Percentiles rank a stretch among this genome's conserved stretches.
Evolutionary conservation across 1,140 invertebrate species (phyloP).

Genomic region (Meloidogyne floridensis): DNA sequence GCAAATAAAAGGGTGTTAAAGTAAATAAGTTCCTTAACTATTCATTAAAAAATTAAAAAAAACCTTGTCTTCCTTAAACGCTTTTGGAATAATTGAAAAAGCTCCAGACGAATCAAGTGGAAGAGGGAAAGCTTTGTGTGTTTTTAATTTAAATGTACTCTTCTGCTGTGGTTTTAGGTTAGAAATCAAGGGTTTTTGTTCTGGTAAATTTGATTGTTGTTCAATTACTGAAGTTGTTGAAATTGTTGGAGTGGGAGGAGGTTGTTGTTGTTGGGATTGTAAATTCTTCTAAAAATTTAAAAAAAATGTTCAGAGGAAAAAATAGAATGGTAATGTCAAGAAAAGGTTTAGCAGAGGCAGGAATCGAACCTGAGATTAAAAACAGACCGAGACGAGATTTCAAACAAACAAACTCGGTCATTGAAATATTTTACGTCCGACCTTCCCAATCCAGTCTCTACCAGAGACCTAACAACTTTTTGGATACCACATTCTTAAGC

Average conservation of each 20-base stretch:
- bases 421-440: too few species aligned
- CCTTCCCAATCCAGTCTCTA: too few species aligned
- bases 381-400: too few species aligned
- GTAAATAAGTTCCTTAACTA: slow-evolving; percentile 3
- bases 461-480: too few species aligned
- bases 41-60: slow-evolving; percentile 35
- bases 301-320: too few species aligned
- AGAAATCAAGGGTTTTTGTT: slow-evolving; percentile 16
- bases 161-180: neutral
- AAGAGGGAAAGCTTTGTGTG: slow-evolving; percentile 47
- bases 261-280: neutral
- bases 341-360: too few species aligned
- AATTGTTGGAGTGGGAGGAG: slow-evolving; percentile 10
- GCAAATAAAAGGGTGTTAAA: too few species aligned
- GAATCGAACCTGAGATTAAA: neutral
- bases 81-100: slow-evolving; percentile 57
- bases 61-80: slow-evolving; percentile 61
- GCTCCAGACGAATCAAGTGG: slow-evolving; percentile 39
- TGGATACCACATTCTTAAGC: too few species aligned
- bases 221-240: slow-evolving; percentile 2
- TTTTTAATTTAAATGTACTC: slow-evolving; percentile 37
- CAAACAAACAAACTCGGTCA: too few species aligned
- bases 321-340: too few species aligned
- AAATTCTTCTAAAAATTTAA: slow-evolving; percentile 26
- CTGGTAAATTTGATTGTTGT: slow-evolving; percentile 3